These are phyloP conservation scores for Callithrix jacchus DNA, from an alignment of 2,113 vertebrate genomes.

Conservation along the genomic window DNA sequence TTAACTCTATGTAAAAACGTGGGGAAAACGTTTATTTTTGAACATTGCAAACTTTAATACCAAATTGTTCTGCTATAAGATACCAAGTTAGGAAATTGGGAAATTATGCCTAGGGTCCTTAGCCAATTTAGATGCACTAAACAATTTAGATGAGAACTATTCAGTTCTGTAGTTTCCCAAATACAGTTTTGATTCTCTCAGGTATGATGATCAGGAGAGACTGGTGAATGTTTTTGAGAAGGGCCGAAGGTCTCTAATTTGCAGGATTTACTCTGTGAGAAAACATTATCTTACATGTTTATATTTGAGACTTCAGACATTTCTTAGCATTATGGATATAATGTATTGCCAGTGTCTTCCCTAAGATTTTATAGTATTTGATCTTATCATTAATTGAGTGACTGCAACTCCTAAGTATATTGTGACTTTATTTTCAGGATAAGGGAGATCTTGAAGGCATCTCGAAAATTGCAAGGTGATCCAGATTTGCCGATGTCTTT, in stretches of 20 bases:
- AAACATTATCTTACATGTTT: not conserved
- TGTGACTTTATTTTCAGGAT: constrained; percentile 77
- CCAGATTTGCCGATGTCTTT: constrained; percentile 78
- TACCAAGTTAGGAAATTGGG: not conserved
- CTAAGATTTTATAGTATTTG: not conserved
- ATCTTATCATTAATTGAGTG: not conserved
- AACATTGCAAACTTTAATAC: not conserved
- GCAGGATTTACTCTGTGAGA: not conserved
- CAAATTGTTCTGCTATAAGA: not conserved
- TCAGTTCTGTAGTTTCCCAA: not conserved
- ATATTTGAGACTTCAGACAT: not conserved
- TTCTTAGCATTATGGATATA: not conserved
- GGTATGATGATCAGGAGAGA: not conserved
- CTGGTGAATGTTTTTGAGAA: not conserved
- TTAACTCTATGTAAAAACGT: not conserved
- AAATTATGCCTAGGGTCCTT: not conserved
- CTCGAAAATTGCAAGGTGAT: constrained; percentile 71
- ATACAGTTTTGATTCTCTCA: not conserved
- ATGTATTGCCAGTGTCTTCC: not conserved
- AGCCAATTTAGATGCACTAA: not conserved
- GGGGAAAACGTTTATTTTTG: not conserved
- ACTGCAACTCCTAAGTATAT: constrained; percentile 40
- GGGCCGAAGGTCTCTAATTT: not conserved
- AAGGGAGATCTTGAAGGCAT: constrained; percentile 83
- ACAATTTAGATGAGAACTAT: not conserved